phyloP scores from a whole-genome alignment of 2,797 vertebrate species.

The Anas bernieri region DNA sequence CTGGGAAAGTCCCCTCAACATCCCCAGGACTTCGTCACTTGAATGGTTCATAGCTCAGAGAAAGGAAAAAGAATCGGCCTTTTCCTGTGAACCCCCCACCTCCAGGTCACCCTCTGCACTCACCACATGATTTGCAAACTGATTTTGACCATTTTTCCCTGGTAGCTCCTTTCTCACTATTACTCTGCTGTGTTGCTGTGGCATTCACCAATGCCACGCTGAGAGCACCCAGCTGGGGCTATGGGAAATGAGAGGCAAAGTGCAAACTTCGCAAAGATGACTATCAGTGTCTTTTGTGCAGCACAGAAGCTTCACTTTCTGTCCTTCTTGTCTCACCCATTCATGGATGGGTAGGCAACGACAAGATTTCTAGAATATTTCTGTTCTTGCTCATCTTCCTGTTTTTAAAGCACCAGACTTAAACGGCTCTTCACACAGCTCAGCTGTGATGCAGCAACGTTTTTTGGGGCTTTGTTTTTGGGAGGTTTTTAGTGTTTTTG shows the following conservation, averaged over 20 bases:
- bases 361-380: background rate
- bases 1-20: constrained; percentile 17
- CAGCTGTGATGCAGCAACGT: background rate
- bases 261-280: background rate
- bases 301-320: background rate
- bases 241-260: background rate
- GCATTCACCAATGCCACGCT: background rate
- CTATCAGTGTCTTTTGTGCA: background rate
- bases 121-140: background rate
- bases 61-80: background rate
- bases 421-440: background rate
- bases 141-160: background rate
- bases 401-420: background rate
- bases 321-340: background rate
- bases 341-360: background rate
- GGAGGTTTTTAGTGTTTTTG: too few species aligned
- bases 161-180: background rate
- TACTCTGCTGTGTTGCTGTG: background rate
- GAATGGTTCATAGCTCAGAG: background rate
- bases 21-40: background rate
- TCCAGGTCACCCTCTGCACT: background rate
- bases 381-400: background rate
- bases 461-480: background rate
- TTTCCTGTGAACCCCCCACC: constrained; percentile 11
- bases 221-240: background rate